Base-by-base conservation (phyloP, 2,888 invertebrate species). In the Dryadula phaetusa region DNA sequence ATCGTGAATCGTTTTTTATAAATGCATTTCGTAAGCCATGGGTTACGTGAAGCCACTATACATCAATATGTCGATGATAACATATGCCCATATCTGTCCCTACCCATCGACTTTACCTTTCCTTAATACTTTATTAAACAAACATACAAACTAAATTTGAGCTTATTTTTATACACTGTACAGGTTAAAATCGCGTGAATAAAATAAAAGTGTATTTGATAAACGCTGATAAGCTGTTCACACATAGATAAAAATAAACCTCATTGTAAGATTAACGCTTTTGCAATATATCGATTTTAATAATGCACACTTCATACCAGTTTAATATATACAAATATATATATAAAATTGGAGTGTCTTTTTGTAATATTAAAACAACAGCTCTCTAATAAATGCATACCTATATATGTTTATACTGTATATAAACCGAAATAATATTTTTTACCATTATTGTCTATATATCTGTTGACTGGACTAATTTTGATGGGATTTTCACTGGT, bases 51-150 rank as follows among this genome's bases (percentile, higher is more conserved):
- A 70, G 62, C 56, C 20, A 64, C 49, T 44, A 32, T 22, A 66
- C 66, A 67, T 66, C 65, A 28, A 69, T 64, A 70, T 54, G 66
- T 63, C 71, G 64, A 68, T 72, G 66, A 62, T 54, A 71, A 72
- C 28, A 52, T 52, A 52, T 4, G 47, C 52, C 64, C 72, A 73
- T 73, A 73, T 61, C 42, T 62, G 64, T 68, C 73, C 73, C 72
- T 65, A 40, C 70, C 72, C 70, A 54, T 47, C 65, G 25, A 52
- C 64, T 37, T 58, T 25, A 58, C 53, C 46, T 58, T 25, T 53
- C 53, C 46, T 54, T 52, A 64, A 62, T 49, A 53, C 56, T 62
- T 65, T 54, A 47, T 20, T 56, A 62, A 67, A 63, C 44, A 54
- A 54, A 56, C 20, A 46, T 25, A 12, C 60, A 66, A 25, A 53